Base-by-base conservation (phyloP, 2,888 invertebrate genomes). In the Ectropis crepuscularia region DNA sequence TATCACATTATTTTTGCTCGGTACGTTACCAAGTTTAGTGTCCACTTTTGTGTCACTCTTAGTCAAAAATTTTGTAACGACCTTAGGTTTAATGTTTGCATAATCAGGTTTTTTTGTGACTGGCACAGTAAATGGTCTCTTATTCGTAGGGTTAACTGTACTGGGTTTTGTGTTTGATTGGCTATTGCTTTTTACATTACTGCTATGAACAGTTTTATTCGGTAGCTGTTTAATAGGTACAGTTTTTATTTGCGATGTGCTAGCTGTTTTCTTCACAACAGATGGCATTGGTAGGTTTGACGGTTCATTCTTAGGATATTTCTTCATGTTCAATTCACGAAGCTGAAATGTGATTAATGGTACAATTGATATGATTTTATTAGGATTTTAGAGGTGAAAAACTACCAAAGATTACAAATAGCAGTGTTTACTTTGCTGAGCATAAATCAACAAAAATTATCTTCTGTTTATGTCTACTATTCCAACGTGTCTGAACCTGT, bases 241-340 rank as follows among this genome's bases (percentile, higher is more conserved):
- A n/a, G 60, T 70, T 0, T 65, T 67, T 49, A 67, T 67, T 6
- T 70, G 68, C 6, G 70, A 69, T 5, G 42, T 2, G 0, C 47
- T 53, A 28, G 53, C 1, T 37, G 10, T 39, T 43, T 48, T 53
- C 10, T 39, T 58, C 10, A n/a, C 37, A 5, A 10, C 38, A 0
- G 63, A 41, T 41, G 41, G 10, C 10, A 39, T 0, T n/a, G 2
- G 68, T 60, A 7, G 64, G 28, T 54, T 69, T 72, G 65, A 36
- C 16, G 69, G 47, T 10, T 75, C 74, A 37, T 59, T 66, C 36
- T 79, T 82, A 53, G 71, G 79, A 49, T 90, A 91, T 61, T 90
- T 91, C 43, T 89, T 87, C 0, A 88, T 71, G 67, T 92, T 92
- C 0, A 91, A 10, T 60, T 90, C 85, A 16, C 88, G 69, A 8